A percentile compares a stretch with the other conserved stretches of the same genome.
These are phyloP conservation scores for Drosophila rubida DNA, from an alignment of 2,888 invertebrate genomes.

Conservation along the genomic window DNA sequence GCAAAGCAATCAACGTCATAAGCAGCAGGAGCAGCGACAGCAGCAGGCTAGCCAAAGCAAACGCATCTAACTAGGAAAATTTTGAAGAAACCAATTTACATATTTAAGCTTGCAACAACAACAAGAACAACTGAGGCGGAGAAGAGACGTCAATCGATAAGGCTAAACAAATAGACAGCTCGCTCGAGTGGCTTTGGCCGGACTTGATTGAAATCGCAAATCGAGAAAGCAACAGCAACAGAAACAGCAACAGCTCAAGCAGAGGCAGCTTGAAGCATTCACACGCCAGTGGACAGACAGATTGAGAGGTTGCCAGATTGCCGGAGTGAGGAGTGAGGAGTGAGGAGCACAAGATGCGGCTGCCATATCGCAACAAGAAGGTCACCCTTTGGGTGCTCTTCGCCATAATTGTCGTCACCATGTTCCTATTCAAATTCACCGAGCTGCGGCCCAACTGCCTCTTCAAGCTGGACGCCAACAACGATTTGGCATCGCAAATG, in stretches of 20 bases:
- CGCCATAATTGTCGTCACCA: constrained; percentile 83
- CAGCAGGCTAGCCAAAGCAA: constrained; percentile 31
- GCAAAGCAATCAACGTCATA: constrained; percentile 76
- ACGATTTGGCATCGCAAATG: constrained; percentile 79
- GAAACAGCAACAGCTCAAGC: too few relatives aligned
- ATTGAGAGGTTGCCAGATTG: too few relatives aligned
- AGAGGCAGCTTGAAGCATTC: neutral
- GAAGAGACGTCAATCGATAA: constrained; percentile 27
- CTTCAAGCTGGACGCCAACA: constrained; percentile 81
- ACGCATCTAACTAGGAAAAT: constrained; percentile 20
- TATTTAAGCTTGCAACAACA: constrained; percentile 60
- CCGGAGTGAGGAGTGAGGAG: neutral
- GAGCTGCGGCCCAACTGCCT: constrained; percentile 84
- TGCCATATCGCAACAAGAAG: constrained; percentile 84
- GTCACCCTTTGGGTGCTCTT: constrained; percentile 84
- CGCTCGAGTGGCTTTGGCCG: neutral
- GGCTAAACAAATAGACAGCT: constrained; percentile 34
- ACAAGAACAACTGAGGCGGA: neutral
- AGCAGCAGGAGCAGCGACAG: constrained; percentile 55
- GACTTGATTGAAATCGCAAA: constrained; percentile 30
- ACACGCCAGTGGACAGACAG: constrained; percentile 27
- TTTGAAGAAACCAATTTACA: constrained; percentile 71
- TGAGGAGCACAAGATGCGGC: constrained; percentile 81
- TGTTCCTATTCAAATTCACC: constrained; percentile 85
- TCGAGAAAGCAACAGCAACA: constrained; percentile 23